Evolutionary conservation across 30 jellyfish, hydroid and myxozoan genomes (phyloP), one percentile per base, ranked within the genome.

Genomic region (Hydractinia symbiolongicarpus): DNA sequence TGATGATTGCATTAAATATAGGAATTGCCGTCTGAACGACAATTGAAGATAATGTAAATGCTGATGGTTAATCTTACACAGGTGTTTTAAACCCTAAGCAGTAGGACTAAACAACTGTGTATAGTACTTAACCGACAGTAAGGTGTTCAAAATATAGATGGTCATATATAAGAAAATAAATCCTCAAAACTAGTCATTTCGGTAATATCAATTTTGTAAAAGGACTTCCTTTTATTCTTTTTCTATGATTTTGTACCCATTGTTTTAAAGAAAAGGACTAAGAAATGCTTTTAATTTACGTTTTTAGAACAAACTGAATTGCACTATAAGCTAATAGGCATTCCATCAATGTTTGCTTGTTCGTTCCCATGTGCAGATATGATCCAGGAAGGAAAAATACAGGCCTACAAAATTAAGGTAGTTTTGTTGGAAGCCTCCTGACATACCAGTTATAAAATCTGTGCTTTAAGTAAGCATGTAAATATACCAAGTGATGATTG

Each of bases 21-120:
- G 83, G 83, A 74, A 74, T 74, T 74, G 83, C 83, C 83, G 83
- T 74, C 83, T 74, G 83, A 74, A 74, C 83, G 83, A 74, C 9
- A 74, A 44, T 74, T 74, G 83, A 74, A 55, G 83, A n/a, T 6
- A n/a, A 17, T 5, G 13, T 19, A 11, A 49, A 13, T 3, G 9
- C 62, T 74, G 83, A 74, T 74, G 83, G 40, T 64, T 44, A 64
- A 30, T 30, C 44, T n/a, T n/a, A n/a, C n/a, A n/a, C n/a, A n/a
- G n/a, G n/a, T n/a, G n/a, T n/a, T n/a, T n/a, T n/a, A n/a, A n/a
- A n/a, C n/a, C n/a, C n/a, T n/a, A n/a, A n/a, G n/a, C n/a, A n/a
- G n/a, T n/a, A n/a, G n/a, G n/a, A n/a, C n/a, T n/a, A n/a, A n/a
- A n/a, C n/a, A n/a, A n/a, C n/a, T n/a, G n/a, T n/a, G n/a, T n/a